Conservation (phyloP, 2,797 vertebrate genomes). For the Acanthornis magna region DNA sequence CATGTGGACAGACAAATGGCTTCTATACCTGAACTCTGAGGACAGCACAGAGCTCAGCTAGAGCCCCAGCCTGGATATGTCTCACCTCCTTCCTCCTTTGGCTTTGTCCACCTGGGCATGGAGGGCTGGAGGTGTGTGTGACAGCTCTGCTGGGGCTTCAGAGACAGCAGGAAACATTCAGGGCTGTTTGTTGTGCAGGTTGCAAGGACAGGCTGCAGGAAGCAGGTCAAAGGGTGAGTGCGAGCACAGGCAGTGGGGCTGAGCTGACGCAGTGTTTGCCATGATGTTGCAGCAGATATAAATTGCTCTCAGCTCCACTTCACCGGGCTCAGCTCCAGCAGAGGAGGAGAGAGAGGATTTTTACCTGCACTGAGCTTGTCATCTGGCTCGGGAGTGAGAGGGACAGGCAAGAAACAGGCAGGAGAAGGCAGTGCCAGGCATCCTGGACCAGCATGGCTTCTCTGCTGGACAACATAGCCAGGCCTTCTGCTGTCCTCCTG, state of each 20-base stretch:
- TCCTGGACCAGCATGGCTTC: background rate
- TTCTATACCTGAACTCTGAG: background rate
- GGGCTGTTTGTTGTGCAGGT: background rate
- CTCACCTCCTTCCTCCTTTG: background rate
- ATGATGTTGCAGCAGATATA: background rate
- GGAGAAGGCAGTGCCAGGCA: background rate
- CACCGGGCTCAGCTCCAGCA: background rate
- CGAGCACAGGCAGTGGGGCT: background rate
- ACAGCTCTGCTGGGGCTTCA: background rate
- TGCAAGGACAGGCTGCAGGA: background rate
- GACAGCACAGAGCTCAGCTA: background rate
- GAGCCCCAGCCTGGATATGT: background rate
- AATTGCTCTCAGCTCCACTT: background rate
- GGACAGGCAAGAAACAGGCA: background rate
- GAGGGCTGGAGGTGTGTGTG: background rate
- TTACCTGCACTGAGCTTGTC: background rate
- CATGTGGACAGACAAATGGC: rapidly evolving
- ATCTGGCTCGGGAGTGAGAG: rapidly evolving
- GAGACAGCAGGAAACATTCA: no score
- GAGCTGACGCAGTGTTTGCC: background rate
- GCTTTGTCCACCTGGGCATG: background rate
- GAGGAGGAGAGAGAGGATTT: background rate
- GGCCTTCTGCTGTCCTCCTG: background rate
- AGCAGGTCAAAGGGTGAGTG: background rate
- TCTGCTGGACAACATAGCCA: background rate